phyloP scores from a whole-genome alignment of 2,113 vertebrate genomes.

The Mirza zaza region DNA sequence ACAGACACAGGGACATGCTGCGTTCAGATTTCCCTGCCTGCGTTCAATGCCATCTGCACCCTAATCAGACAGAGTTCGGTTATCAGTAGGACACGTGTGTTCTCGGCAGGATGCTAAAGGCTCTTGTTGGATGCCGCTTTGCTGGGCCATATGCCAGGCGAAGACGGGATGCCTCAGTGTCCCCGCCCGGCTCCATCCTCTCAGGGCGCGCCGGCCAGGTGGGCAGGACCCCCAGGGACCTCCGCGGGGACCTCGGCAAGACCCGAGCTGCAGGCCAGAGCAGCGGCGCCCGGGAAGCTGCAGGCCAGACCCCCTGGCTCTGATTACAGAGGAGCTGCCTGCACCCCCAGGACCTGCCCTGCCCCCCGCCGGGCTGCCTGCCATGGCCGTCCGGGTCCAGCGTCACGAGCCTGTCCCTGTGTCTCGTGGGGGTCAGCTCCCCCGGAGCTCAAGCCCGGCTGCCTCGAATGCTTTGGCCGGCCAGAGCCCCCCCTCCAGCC shows the following conservation, averaged over 20 bases:
- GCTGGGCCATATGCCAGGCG: too few relatives aligned
- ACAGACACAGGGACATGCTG: not conserved
- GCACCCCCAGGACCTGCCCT: too few relatives aligned
- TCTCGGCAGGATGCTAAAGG: not conserved
- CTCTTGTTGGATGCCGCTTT: not conserved
- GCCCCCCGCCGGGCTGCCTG: too few relatives aligned
- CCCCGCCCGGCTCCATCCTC: accelerated
- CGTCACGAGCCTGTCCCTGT: not conserved
- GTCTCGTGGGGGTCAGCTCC: not conserved
- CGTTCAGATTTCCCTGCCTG: too few relatives aligned
- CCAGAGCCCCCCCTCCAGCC: not conserved
- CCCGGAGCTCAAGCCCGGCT: not conserved
- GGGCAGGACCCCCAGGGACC: not conserved
- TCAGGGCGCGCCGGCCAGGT: not conserved
- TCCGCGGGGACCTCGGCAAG: not conserved
- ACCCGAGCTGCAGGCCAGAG: not conserved
- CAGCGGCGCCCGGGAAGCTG: too few relatives aligned
- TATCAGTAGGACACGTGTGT: accelerated
- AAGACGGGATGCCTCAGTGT: accelerated
- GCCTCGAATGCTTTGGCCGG: not conserved
- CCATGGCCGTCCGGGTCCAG: not conserved
- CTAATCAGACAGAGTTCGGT: not conserved
- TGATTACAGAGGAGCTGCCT: not conserved
- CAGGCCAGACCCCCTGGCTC: not conserved
- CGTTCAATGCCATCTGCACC: not conserved